phyloP scores from a whole-genome alignment of 1,140 invertebrate genomes.

The Spodoptera frugiperda region DNA sequence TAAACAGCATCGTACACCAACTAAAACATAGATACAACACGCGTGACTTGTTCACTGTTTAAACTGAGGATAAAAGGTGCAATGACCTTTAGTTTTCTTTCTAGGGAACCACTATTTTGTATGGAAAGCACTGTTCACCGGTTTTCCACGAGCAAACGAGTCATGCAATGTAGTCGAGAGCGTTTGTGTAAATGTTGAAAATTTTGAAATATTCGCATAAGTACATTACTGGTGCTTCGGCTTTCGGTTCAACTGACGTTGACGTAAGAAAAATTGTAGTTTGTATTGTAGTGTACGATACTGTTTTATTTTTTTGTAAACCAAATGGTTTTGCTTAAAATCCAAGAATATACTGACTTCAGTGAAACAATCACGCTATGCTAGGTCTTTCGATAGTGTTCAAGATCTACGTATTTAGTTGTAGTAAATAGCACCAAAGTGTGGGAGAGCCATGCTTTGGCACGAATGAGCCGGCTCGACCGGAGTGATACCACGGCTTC shows the following conservation, averaged over 20 bases:
- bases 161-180: slow-evolving; percentile 9
- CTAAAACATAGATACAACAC: not conserved
- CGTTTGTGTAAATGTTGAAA: not conserved
- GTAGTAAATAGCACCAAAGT: no score
- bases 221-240: not conserved
- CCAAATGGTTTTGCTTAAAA: not conserved
- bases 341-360: not conserved
- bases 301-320: no score
- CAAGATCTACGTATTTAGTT: no score
- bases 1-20: slow-evolving; percentile 31
- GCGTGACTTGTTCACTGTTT: slow-evolving; percentile 34
- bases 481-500: no score
- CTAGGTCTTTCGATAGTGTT: no score
- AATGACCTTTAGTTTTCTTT: slow-evolving; percentile 19
- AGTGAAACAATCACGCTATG: not conserved
- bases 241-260: not conserved
- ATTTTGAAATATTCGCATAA: slow-evolving; percentile 7
- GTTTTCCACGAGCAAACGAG: slow-evolving; percentile 26
- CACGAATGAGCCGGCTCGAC: no score
- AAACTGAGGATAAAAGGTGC: slow-evolving; percentile 27
- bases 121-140: slow-evolving; percentile 18
- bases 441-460: no score
- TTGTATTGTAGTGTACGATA: not conserved
- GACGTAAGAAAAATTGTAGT: not conserved
- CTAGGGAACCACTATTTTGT: slow-evolving; percentile 9